A percentile compares a stretch with the other conserved stretches of the same genome.
Conservation (phyloP, 2,113 vertebrate species). For the Antigone vipio region DNA sequence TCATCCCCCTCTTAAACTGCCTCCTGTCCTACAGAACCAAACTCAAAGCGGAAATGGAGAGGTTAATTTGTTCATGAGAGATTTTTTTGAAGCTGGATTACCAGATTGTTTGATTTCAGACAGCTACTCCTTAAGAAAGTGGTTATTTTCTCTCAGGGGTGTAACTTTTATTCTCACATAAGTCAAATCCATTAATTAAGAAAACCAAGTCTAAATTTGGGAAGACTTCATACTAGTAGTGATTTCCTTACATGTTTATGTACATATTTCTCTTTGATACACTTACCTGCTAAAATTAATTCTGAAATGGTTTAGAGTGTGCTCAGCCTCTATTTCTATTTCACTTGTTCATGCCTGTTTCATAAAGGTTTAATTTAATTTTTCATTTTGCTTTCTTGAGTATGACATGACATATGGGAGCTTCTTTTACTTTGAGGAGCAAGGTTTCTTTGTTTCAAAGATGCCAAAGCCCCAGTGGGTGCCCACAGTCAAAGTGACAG, state of each 20-base stretch:
- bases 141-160: background rate
- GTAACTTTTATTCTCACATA: background rate
- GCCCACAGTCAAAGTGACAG: background rate
- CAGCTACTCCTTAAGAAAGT: background rate
- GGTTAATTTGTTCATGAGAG: background rate
- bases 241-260: background rate
- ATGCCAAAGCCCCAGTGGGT: accelerated
- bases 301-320: background rate
- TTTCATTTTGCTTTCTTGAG: background rate
- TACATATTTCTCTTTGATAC: background rate
- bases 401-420: background rate
- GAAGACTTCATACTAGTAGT: background rate
- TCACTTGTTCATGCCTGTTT: background rate
- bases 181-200: background rate
- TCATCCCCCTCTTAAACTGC: background rate
- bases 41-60: background rate
- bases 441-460: background rate
- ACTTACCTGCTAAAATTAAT: background rate
- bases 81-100: background rate
- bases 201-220: background rate
- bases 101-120: background rate
- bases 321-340: background rate
- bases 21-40: background rate
- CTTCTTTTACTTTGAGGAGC: background rate
- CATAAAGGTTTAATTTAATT: background rate